These are phyloP conservation scores for Chaetodon trifasciatus DNA, from an alignment of 2,797 vertebrate species.

Conservation along the genomic window DNA sequence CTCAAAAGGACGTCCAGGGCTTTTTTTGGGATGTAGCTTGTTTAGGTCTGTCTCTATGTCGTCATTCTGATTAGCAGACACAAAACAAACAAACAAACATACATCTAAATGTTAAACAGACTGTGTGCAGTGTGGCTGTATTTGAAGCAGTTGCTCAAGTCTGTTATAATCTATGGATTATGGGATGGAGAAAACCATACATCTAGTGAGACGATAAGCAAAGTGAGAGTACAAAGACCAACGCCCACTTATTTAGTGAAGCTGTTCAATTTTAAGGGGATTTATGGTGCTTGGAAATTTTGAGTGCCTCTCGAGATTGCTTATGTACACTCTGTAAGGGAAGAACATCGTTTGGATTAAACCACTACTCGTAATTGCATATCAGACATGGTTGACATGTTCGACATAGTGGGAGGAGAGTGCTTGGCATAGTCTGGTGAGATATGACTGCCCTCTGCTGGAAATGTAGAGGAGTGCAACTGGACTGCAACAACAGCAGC, in stretches of 20 bases:
- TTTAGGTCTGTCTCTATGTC: conserved; percentile 98
- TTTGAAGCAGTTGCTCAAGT: not conserved
- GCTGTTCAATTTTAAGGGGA: not conserved
- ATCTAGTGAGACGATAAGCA: not conserved
- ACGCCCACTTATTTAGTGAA: not conserved
- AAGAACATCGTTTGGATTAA: conserved; percentile 3
- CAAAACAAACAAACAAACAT: conserved; percentile 32
- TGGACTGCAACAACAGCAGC: not conserved
- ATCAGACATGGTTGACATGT: conserved; percentile 25
- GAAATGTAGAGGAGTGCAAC: conserved; percentile 7
- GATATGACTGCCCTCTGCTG: conserved; percentile 63
- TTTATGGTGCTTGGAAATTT: not conserved
- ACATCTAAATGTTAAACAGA: not conserved
- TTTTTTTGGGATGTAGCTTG: conserved; percentile 92
- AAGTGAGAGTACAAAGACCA: not conserved
- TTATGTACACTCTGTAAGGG: not conserved
- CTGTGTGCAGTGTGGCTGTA: not conserved
- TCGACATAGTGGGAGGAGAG: not conserved
- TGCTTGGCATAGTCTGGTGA: not conserved
- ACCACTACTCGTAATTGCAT: not conserved
- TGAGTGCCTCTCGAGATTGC: not conserved
- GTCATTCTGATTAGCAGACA: conserved; percentile 89
- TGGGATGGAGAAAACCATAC: not conserved
- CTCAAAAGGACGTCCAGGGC: conserved; percentile 87
- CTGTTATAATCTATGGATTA: not conserved